These are phyloP conservation scores for Monodelphis domestica DNA, from an alignment of 2,797 vertebrate genomes.

Conservation along the genomic window DNA sequence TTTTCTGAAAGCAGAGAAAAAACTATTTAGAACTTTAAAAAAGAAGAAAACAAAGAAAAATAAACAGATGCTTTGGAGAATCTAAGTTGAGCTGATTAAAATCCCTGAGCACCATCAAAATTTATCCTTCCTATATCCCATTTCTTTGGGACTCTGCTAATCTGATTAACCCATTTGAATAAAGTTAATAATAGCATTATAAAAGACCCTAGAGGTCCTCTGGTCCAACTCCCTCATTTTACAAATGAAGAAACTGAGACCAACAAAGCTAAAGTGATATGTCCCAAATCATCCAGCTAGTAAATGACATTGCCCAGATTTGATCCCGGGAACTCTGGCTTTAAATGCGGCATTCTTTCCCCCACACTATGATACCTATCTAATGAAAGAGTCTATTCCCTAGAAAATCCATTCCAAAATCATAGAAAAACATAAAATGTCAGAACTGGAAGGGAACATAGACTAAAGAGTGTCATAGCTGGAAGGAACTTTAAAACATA, in stretches of 20 bases:
- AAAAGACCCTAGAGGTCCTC: neutral
- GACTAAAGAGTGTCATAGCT: neutral
- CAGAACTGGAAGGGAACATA: neutral
- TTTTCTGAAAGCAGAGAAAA: neutral
- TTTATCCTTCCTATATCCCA: neutral
- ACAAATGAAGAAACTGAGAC: neutral
- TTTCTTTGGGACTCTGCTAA: neutral
- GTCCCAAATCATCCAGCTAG: neutral
- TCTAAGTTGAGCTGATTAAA: neutral
- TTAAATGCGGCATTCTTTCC: neutral
- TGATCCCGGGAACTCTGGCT: neutral
- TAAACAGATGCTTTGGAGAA: neutral
- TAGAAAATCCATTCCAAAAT: neutral
- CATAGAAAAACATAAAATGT: neutral
- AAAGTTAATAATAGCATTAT: neutral
- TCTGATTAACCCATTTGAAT: neutral
- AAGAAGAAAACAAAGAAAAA: neutral
- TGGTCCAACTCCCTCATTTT: neutral
- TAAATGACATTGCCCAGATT: neutral
- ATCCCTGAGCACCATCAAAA: neutral
- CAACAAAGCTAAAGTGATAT: neutral
- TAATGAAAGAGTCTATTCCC: neutral
- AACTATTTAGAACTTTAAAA: neutral
- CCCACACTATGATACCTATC: neutral
- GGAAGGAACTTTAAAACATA: neutral